Conservation (phyloP, 2,888 invertebrate species). For the Clepsis dumicolana region DNA sequence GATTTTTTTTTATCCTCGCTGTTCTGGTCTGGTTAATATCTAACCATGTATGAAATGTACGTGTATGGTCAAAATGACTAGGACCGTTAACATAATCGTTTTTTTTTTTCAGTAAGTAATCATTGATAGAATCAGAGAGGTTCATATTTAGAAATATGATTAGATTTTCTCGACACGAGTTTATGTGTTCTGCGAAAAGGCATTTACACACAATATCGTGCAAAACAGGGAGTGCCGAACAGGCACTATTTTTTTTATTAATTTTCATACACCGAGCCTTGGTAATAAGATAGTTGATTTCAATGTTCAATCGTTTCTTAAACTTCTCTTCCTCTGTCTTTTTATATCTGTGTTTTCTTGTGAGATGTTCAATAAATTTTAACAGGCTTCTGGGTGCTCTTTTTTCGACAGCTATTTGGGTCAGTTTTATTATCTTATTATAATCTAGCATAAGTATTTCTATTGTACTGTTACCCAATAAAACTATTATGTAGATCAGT, state of each 20-base stretch:
- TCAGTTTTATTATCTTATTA: too few species aligned
- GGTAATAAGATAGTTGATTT: too few species aligned
- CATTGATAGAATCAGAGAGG: background rate
- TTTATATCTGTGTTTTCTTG: too few species aligned
- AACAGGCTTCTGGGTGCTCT: too few species aligned
- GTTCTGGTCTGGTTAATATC: background rate
- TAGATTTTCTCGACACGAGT: background rate
- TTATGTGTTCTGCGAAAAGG: background rate
- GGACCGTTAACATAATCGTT: background rate
- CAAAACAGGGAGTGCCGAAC: background rate
- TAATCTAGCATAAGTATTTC: background rate
- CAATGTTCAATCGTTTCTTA: too few species aligned
- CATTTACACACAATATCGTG: background rate
- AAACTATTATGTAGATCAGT: background rate
- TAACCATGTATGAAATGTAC: conserved; percentile 10
- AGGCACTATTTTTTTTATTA: too few species aligned
- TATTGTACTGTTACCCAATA: background rate
- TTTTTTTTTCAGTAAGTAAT: background rate
- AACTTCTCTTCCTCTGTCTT: too few species aligned
- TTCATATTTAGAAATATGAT: background rate
- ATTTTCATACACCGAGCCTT: too few species aligned
- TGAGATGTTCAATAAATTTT: too few species aligned
- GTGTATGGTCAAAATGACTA: background rate
- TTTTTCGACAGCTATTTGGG: too few species aligned
- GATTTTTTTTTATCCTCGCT: background rate